These are phyloP conservation scores for Arion vulgaris DNA, from an alignment of 1,140 invertebrate genomes.

Conservation along the genomic window DNA sequence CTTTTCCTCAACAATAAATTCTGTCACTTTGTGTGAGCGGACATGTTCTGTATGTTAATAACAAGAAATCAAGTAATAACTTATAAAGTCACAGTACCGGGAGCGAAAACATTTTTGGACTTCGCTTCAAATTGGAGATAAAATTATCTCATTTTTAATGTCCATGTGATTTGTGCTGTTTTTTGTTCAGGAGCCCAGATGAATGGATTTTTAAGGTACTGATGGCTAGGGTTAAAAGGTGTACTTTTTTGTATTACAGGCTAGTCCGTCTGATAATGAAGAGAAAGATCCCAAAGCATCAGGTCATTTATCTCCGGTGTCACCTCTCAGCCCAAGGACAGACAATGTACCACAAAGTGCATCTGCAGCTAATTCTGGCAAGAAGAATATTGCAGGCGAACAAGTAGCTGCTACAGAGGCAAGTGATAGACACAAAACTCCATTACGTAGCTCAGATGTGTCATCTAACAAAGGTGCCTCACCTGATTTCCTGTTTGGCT, in stretches of 20 bases:
- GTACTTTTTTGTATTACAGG: neutral
- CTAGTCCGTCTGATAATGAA: neutral
- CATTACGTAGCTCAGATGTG: neutral
- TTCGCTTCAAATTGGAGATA: too few species aligned
- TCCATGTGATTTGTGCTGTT: too few species aligned
- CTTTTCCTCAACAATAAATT: too few species aligned
- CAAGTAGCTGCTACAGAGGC: neutral
- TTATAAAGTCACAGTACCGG: too few species aligned
- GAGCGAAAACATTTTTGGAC: too few species aligned
- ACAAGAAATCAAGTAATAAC: too few species aligned
- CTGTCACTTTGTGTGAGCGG: too few species aligned
- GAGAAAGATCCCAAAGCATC: slow-evolving; percentile 26
- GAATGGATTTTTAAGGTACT: too few species aligned
- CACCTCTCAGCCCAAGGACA: slow-evolving; percentile 38
- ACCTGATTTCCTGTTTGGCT: slow-evolving; percentile 32
- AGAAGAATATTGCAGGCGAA: neutral
- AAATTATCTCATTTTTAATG: too few species aligned
- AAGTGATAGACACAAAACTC: neutral
- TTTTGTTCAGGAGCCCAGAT: too few species aligned
- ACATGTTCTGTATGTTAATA: too few species aligned
- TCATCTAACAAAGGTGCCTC: slow-evolving; percentile 17
- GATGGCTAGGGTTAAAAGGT: too few species aligned
- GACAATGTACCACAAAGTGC: slow-evolving; percentile 41
- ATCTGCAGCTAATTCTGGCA: neutral
- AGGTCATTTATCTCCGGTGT: neutral